These are phyloP conservation scores for Protophormia terraenovae DNA, from an alignment of 2,888 invertebrate species.

Conservation along the genomic window DNA sequence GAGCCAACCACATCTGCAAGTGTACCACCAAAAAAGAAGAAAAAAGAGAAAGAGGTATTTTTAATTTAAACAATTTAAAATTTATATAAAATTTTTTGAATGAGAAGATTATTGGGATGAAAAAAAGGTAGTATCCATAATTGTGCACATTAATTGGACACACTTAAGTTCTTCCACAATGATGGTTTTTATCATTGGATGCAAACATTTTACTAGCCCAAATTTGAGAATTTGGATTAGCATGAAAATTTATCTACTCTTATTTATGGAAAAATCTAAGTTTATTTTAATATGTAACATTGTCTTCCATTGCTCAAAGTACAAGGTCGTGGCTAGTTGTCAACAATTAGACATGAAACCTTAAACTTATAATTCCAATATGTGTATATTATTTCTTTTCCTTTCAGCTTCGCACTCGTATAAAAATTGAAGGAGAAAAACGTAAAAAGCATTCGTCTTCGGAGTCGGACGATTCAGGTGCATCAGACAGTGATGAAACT, in stretches of 20 bases:
- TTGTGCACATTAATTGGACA: no score
- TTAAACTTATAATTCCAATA: not conserved
- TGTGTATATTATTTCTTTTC: not conserved
- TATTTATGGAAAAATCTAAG: no score
- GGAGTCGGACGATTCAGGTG: slow-evolving; percentile 85
- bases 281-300: no score
- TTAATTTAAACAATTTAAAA: not conserved
- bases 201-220: no score
- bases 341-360: no score
- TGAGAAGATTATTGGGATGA: not conserved
- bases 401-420: slow-evolving; percentile 79
- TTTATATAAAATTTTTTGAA: not conserved
- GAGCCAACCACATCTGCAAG: slow-evolving; percentile 78
- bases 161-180: no score
- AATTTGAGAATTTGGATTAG: no score
- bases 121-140: no score
- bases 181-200: no score
- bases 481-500: slow-evolving; percentile 82
- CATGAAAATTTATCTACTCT: no score
- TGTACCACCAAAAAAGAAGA: slow-evolving; percentile 80
- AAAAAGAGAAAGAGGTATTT: slow-evolving; percentile 81
- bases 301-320: no score
- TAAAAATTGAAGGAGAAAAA: slow-evolving; percentile 81
- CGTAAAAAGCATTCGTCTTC: slow-evolving; percentile 82
- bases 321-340: no score